A percentile compares a stretch with the other conserved stretches of the same genome.
phyloP scores from a whole-genome alignment of 2,888 invertebrate species.

The Eugnorisma glareosa region DNA sequence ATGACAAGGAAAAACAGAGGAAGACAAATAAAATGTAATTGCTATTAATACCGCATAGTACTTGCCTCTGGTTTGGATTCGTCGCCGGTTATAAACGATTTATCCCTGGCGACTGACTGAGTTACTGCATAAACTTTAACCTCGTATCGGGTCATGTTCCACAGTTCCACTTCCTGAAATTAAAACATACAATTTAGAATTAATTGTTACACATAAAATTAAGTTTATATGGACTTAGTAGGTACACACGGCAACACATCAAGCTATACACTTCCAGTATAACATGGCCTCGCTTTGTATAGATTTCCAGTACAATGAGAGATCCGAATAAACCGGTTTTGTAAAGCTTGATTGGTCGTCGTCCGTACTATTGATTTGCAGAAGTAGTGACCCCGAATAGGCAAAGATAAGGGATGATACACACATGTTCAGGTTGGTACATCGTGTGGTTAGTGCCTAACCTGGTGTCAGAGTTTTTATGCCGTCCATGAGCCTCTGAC shows the following conservation, averaged over 20 bases:
- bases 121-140: conserved; percentile 87
- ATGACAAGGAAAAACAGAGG: neutral
- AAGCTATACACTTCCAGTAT: no score
- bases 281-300: no score
- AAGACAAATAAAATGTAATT: neutral
- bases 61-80: conserved; percentile 82
- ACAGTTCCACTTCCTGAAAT: conserved; percentile 81
- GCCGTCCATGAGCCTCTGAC: no score
- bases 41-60: neutral
- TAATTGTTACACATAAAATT: no score
- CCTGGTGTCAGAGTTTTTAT: no score
- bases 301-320: no score
- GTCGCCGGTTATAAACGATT: conserved; percentile 80
- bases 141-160: conserved; percentile 85
- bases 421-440: no score
- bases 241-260: no score
- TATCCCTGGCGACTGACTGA: conserved; percentile 80
- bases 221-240: no score
- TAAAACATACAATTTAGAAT: conserved; percentile 1
- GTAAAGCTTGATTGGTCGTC: no score
- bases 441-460: no score
- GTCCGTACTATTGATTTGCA: neutral
- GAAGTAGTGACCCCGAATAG: neutral
- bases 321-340: no score
- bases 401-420: neutral